Percentiles rank a stretch among this genome's conserved stretches.
Conservation (phyloP, 2,797 vertebrate species). For the Glossophaga mutica region DNA sequence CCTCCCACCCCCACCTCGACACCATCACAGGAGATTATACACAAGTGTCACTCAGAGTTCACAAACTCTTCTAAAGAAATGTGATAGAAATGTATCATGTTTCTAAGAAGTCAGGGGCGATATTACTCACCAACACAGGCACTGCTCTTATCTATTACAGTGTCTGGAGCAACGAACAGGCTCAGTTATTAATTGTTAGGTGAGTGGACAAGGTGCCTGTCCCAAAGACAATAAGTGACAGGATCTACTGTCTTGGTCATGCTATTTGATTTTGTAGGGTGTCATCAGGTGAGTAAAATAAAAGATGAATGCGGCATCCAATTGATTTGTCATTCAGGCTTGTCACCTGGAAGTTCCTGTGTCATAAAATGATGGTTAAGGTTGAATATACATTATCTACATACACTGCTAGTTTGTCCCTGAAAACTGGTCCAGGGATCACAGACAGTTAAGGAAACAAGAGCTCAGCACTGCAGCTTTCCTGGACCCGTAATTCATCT, state of each 20-base stretch:
- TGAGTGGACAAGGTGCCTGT: not conserved
- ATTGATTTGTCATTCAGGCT: conserved; percentile 48
- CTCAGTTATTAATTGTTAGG: not conserved
- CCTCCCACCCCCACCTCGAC: not conserved
- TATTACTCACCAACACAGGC: not conserved
- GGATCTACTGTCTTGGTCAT: not conserved
- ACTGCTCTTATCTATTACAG: not conserved
- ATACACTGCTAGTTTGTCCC: conserved; percentile 53
- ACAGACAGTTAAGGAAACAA: conserved; percentile 27
- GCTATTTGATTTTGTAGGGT: conserved; percentile 4
- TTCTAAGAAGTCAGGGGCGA: not conserved
- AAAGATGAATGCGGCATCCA: conserved; percentile 54
- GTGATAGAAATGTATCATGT: not conserved
- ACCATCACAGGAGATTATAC: not conserved
- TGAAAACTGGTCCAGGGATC: conserved; percentile 46
- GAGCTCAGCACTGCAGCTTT: conserved; percentile 62
- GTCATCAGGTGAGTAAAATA: conserved; percentile 48
- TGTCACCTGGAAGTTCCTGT: conserved; percentile 25
- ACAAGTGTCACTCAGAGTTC: not conserved
- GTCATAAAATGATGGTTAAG: conserved; percentile 54
- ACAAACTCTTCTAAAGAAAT: not conserved
- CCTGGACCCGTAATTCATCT: conserved; percentile 47
- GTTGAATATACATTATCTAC: conserved; percentile 54
- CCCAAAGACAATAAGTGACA: conserved; percentile 18
- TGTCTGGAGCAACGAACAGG: not conserved